Conservation (phyloP, 1,140 invertebrate species). For the Drosophila gunungcola region DNA sequence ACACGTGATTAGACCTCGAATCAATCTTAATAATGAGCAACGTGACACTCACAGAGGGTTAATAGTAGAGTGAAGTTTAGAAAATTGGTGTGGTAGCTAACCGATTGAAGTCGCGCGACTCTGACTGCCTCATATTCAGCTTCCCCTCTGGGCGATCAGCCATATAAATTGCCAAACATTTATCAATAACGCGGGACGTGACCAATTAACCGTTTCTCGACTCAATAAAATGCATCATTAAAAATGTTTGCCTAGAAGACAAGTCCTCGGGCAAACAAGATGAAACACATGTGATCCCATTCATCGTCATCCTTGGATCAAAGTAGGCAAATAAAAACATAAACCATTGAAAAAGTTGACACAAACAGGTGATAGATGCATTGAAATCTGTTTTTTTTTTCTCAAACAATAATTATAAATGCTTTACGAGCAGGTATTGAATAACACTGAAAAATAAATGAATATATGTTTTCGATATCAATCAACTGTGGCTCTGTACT, state of each 20-base stretch:
- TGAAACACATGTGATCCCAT: slow-evolving; percentile 25
- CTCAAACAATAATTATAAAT: slow-evolving; percentile 4
- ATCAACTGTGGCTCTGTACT: too few relatives aligned
- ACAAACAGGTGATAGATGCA: slow-evolving; percentile 22
- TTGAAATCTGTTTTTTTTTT: slow-evolving; percentile 16
- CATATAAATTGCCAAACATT: slow-evolving; percentile 72
- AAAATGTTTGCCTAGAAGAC: slow-evolving; percentile 21
- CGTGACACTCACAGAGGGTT: slow-evolving; percentile 57
- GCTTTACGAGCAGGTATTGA: background rate
- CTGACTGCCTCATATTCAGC: slow-evolving; percentile 50
- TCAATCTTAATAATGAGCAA: slow-evolving; percentile 78
- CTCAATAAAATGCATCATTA: slow-evolving; percentile 42
- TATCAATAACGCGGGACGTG: slow-evolving; percentile 67
- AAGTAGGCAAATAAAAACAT: slow-evolving; percentile 23
- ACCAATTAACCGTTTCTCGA: slow-evolving; percentile 70
- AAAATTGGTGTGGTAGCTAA: slow-evolving; percentile 49
- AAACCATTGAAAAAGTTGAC: slow-evolving; percentile 6
- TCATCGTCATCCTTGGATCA: slow-evolving; percentile 22
- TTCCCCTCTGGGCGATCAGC: slow-evolving; percentile 20
- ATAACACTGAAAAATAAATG: background rate
- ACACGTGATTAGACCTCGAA: slow-evolving; percentile 76
- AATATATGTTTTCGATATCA: too few relatives aligned
- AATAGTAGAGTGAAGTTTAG: background rate
- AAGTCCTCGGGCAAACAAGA: slow-evolving; percentile 18
- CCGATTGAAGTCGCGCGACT: slow-evolving; percentile 73